Evolutionary conservation across 2,888 invertebrate species (phyloP).

Genomic region (Asteroscopus sphinx): DNA sequence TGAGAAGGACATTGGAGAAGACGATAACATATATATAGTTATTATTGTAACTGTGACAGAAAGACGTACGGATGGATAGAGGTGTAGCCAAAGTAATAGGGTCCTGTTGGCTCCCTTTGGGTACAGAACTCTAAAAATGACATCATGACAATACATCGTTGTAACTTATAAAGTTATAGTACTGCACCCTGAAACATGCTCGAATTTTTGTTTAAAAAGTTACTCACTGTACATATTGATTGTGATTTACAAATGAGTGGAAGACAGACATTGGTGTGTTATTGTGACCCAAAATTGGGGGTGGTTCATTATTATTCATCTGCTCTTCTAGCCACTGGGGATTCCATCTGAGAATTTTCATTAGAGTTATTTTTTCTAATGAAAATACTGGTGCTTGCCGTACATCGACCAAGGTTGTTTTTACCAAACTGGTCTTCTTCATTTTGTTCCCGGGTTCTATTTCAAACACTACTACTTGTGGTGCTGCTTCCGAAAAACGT

Average conservation of each 20-base stretch:
- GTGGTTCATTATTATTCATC: slow-evolving; percentile 81
- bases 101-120: too few relatives aligned
- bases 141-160: too few relatives aligned
- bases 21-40: too few relatives aligned
- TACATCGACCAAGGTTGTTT: slow-evolving; percentile 69
- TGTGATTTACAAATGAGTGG: slow-evolving; percentile 87
- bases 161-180: too few relatives aligned
- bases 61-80: too few relatives aligned
- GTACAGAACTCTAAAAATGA: too few relatives aligned
- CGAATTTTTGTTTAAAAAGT: not conserved
- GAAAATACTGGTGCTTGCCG: slow-evolving; percentile 75
- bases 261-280: slow-evolving; percentile 87
- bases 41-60: too few relatives aligned
- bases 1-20: too few relatives aligned
- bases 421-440: slow-evolving; percentile 77
- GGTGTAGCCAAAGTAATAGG: too few relatives aligned
- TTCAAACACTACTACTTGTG: slow-evolving; percentile 72
- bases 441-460: slow-evolving; percentile 81
- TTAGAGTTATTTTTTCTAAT: slow-evolving; percentile 84
- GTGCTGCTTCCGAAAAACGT: slow-evolving; percentile 71
- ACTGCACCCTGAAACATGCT: not conserved
- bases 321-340: slow-evolving; percentile 92
- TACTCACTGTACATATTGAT: slow-evolving; percentile 90
- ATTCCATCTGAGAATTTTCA: slow-evolving; percentile 91
- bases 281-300: slow-evolving; percentile 87